Evolutionary conservation across 1,140 invertebrate genomes (phyloP).

Genomic region (Portunus trituberculatus): DNA sequence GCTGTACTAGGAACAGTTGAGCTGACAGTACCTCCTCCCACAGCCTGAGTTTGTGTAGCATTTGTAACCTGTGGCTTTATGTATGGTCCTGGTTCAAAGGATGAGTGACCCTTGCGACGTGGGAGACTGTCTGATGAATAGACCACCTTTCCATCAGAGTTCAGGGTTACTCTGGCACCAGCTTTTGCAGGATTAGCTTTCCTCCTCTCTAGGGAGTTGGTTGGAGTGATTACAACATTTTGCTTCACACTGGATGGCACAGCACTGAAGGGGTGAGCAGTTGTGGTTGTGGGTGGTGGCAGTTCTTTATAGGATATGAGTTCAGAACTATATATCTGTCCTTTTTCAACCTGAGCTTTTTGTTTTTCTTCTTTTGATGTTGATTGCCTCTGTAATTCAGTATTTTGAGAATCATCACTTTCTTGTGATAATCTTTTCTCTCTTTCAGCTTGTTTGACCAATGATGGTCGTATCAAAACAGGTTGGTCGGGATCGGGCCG

Average conservation of each 20-base stretch:
- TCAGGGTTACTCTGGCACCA: slow-evolving; percentile 90
- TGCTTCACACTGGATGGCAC: slow-evolving; percentile 73
- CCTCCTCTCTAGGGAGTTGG: slow-evolving; percentile 79
- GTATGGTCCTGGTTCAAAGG: slow-evolving; percentile 90
- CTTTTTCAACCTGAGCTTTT: slow-evolving; percentile 53
- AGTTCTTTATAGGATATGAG: slow-evolving; percentile 74
- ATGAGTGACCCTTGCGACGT: slow-evolving; percentile 88
- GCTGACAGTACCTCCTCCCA: slow-evolving; percentile 53
- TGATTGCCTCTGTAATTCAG: slow-evolving; percentile 67
- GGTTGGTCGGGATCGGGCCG: slow-evolving; percentile 66
- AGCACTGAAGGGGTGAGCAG: slow-evolving; percentile 77
- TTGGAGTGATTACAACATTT: slow-evolving; percentile 78
- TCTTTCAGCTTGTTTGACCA: slow-evolving; percentile 70
- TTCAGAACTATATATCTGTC: slow-evolving; percentile 51
- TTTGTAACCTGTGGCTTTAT: slow-evolving; percentile 82
- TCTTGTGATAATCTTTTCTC: slow-evolving; percentile 72
- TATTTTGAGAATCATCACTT: slow-evolving; percentile 67
- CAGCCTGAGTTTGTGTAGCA: slow-evolving; percentile 37
- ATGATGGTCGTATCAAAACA: slow-evolving; percentile 61
- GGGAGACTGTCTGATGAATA: slow-evolving; percentile 93
- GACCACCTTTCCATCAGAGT: slow-evolving; percentile 93
- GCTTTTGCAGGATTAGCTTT: slow-evolving; percentile 81
- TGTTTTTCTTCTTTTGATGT: slow-evolving; percentile 61
- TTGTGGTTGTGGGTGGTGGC: slow-evolving; percentile 65
- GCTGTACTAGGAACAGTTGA: slow-evolving; percentile 46